Evolutionary conservation across 2,888 invertebrate species (phyloP).

Genomic region (Plagiodera versicolora): DNA sequence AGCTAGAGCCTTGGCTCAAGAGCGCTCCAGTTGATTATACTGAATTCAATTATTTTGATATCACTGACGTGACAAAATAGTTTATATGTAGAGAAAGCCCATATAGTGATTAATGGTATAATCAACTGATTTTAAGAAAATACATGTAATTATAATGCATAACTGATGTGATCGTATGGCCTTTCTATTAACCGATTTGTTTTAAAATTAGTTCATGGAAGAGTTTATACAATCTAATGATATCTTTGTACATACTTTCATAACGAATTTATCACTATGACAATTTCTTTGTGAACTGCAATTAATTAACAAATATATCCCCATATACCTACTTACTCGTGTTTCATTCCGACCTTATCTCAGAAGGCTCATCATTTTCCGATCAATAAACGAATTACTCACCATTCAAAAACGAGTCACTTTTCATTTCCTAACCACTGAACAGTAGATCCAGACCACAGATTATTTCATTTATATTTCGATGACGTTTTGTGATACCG

Average conservation of each 20-base stretch:
- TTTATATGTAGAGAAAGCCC: too few species aligned
- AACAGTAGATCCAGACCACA: too few species aligned
- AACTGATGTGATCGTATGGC: constrained; percentile 50
- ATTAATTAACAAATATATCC: constrained; percentile 35
- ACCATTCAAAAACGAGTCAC: not conserved
- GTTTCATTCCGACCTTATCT: not conserved
- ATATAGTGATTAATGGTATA: too few species aligned
- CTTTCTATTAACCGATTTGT: constrained; percentile 38
- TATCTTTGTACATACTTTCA: constrained; percentile 39
- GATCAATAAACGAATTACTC: not conserved
- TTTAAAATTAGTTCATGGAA: constrained; percentile 34
- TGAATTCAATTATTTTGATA: too few species aligned
- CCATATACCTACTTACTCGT: constrained; percentile 1
- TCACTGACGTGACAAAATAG: too few species aligned
- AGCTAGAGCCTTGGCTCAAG: too few species aligned
- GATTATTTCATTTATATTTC: too few species aligned
- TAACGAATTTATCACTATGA: constrained; percentile 33
- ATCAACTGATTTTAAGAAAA: constrained; percentile 4
- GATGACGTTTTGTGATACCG: too few species aligned
- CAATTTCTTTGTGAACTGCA: constrained; percentile 45
- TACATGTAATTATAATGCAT: constrained; percentile 27
- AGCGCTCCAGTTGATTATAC: too few species aligned
- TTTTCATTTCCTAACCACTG: too few species aligned
- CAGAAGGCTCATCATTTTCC: too few species aligned
- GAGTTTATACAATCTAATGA: constrained; percentile 26